These are phyloP conservation scores for Clarias gariepinus DNA, from an alignment of 2,113 vertebrate genomes.

Conservation along the genomic window DNA sequence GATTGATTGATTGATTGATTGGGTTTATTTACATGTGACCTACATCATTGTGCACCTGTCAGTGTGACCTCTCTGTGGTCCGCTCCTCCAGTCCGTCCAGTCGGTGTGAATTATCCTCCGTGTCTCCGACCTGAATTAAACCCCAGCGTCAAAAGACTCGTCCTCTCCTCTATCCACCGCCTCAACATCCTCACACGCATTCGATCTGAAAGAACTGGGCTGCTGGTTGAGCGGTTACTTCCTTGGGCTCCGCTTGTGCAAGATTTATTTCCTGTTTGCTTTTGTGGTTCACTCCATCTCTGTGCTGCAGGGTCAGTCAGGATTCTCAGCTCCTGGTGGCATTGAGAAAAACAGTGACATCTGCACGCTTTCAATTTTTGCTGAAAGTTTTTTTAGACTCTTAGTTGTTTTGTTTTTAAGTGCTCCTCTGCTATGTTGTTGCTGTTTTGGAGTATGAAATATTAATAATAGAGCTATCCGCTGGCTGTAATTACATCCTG, in stretches of 20 bases:
- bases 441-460: constrained; percentile 40
- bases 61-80: background rate
- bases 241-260: background rate
- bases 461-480: constrained; percentile 34
- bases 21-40: background rate
- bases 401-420: background rate
- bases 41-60: background rate
- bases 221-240: constrained; percentile 20
- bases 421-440: constrained; percentile 1
- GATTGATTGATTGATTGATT: background rate
- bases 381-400: background rate
- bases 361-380: background rate
- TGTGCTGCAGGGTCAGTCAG: background rate
- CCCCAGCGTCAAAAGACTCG: background rate
- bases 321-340: background rate
- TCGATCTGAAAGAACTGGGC: constrained; percentile 46
- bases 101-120: constrained; percentile 34
- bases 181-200: constrained; percentile 22
- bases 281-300: background rate
- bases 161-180: background rate
- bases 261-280: background rate
- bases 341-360: background rate
- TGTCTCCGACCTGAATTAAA: background rate
- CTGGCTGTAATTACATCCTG: constrained; percentile 20
- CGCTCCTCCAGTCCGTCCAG: background rate